A percentile compares a stretch with the other conserved stretches of the same genome.
These are phyloP conservation scores for Leucoma salicis DNA, from an alignment of 2,888 invertebrate species.

Conservation along the genomic window DNA sequence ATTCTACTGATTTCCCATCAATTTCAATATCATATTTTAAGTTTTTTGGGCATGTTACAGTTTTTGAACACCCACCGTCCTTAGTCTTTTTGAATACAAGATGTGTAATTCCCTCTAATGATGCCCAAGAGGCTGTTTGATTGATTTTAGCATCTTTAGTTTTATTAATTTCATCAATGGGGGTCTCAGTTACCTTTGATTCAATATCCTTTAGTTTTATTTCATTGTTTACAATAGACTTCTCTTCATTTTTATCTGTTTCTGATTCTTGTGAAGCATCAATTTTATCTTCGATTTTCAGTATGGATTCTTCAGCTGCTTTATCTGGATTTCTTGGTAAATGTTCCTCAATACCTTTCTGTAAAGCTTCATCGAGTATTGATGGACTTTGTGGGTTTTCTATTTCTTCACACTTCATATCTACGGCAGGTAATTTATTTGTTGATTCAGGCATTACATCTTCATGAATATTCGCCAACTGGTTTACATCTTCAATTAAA, in stretches of 20 bases:
- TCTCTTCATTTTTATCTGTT: background rate
- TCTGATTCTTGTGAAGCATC: background rate
- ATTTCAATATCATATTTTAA: constrained; percentile 70
- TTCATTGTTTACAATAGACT: background rate
- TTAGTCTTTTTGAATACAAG: constrained; percentile 65
- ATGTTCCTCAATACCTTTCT: constrained; percentile 64
- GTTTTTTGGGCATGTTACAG: constrained; percentile 70
- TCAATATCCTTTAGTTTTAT: constrained; percentile 13
- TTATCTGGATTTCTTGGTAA: constrained; percentile 36
- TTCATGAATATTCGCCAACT: constrained; percentile 39
- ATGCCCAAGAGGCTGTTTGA: constrained; percentile 24
- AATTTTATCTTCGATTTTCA: constrained; percentile 3
- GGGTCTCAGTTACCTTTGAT: constrained; percentile 20
- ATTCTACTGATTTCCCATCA: constrained; percentile 65
- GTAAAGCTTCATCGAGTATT: constrained; percentile 64
- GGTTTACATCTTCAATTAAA: constrained; percentile 50
- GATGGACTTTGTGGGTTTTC: constrained; percentile 68
- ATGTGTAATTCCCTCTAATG: constrained; percentile 50
- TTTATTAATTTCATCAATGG: constrained; percentile 25
- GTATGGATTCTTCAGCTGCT: constrained; percentile 11
- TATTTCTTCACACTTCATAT: constrained; percentile 34
- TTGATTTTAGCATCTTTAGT: constrained; percentile 28
- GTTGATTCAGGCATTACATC: constrained; percentile 22
- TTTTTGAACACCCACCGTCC: constrained; percentile 58
- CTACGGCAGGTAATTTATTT: constrained; percentile 26